These are phyloP conservation scores for Morelia viridis DNA, from an alignment of 2,797 vertebrate genomes.

Conservation along the genomic window DNA sequence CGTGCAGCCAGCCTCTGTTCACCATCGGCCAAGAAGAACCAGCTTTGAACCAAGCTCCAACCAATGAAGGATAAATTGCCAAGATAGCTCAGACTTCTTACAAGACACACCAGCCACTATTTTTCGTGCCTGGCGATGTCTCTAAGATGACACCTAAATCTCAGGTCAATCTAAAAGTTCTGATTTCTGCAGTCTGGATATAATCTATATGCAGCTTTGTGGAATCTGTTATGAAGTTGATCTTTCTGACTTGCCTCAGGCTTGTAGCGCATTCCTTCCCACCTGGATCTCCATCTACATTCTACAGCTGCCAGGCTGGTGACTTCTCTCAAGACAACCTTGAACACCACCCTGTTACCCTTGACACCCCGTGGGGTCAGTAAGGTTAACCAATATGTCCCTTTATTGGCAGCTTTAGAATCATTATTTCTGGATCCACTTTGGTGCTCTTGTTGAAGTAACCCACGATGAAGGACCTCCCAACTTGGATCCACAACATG, in stretches of 20 bases:
- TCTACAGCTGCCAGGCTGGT: slow-evolving; percentile 43
- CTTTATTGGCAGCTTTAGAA: slow-evolving; percentile 62
- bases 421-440: slow-evolving; percentile 47
- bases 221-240: slow-evolving; percentile 56
- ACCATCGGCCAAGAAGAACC: slow-evolving; percentile 33
- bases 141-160: slow-evolving; percentile 75
- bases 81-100: slow-evolving; percentile 66
- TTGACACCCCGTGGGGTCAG: neutral
- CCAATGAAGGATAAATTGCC: slow-evolving; percentile 77
- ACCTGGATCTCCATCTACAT: slow-evolving; percentile 9
- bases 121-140: slow-evolving; percentile 65
- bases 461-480: slow-evolving; percentile 56
- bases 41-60: fast-evolving
- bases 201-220: slow-evolving; percentile 46
- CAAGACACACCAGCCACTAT: slow-evolving; percentile 54
- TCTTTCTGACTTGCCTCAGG: slow-evolving; percentile 51
- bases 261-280: neutral
- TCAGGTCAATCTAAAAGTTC: slow-evolving; percentile 86
- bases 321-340: slow-evolving; percentile 15
- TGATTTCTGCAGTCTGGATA: slow-evolving; percentile 63
- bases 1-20: fast-evolving
- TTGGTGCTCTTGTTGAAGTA: slow-evolving; percentile 49
- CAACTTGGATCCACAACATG: slow-evolving; percentile 14
- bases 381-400: slow-evolving; percentile 30
- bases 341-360: slow-evolving; percentile 22